Percentiles rank a stretch among this genome's conserved stretches.
Evolutionary conservation across 2,113 vertebrate genomes (phyloP).

Genomic region (Oplegnathus fasciatus): DNA sequence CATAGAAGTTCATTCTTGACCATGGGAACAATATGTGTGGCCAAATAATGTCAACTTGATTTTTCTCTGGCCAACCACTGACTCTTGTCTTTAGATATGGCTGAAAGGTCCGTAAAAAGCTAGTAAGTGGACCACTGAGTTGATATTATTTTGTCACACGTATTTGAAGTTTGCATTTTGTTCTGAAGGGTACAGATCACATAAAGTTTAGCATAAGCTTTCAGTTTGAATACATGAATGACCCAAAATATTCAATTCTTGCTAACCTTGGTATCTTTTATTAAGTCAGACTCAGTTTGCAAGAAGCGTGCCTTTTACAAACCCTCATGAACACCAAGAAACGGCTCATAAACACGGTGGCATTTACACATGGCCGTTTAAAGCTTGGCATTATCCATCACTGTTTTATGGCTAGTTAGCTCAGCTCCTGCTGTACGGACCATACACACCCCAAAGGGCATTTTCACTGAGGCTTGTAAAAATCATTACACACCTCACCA

Average conservation of each 20-base stretch:
- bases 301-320: conserved; percentile 21
- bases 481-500: conserved; percentile 51
- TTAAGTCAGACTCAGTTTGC: conserved; percentile 7
- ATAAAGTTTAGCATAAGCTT: no score
- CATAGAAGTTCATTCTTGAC: neutral
- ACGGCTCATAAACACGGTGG: conserved; percentile 56
- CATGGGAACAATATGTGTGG: neutral
- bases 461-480: conserved; percentile 57
- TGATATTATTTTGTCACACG: neutral
- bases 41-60: neutral
- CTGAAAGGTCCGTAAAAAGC: neutral
- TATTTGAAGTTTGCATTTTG: neutral
- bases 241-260: neutral
- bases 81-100: neutral
- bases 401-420: conserved; percentile 74
- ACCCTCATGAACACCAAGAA: conserved; percentile 30
- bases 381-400: conserved; percentile 69
- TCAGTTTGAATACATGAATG: neutral
- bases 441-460: conserved; percentile 46
- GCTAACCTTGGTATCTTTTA: neutral
- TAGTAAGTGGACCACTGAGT: neutral
- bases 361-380: conserved; percentile 65
- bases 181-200: neutral
- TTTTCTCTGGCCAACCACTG: neutral
- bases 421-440: conserved; percentile 61